Base-by-base conservation (phyloP, 2,888 invertebrate species). In the Cenopis cana region DNA sequence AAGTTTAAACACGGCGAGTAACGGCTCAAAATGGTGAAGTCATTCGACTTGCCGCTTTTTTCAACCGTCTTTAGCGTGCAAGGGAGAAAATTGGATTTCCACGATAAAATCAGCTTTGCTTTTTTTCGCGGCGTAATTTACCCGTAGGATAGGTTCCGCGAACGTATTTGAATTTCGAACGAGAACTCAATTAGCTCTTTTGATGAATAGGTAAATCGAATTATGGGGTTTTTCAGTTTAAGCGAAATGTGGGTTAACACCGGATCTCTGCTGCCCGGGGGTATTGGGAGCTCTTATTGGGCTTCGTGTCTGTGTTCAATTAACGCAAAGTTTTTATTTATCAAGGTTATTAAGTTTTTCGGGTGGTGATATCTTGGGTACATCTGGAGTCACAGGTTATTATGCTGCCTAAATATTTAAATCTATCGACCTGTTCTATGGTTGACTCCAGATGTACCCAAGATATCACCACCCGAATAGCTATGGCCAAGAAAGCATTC, bases 21-120 rank as follows among this genome's bases (percentile, higher is more conserved):
- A 90, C 90, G 87, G 89, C 87, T 88, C 88, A 82, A 89, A 93
- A 91, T 86, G 90, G 91, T 84, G 88, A 85, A 93, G 93, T 93
- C 93, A 93, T 92, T 90, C 93, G 88, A 88, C 90, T 93, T 90
- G 88, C 87, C 93, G 91, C 91, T 91, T 93, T 93, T 90, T 93
- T 90, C 89, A 87, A 84, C 86, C 90, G 91, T 93, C 93, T 93
- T 92, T 92, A 89, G 91, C 92, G 91, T 93, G 92, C 91, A 82
- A 89, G 90, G 91, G 91, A 91, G 93, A 93, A 93, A 93, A 93
- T 93, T 93, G 93, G 91, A 91, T 93, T 92, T 93, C 89, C 92
- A 90, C 89, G 93, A 92, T 93, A 92, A 93, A 93, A 93, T 93
- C 93, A 89, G 89, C 90, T 90, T 87, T 86, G 85, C 85, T 82